Conservation (phyloP, 2,797 vertebrate species). For the Mionectes olivaceus region DNA sequence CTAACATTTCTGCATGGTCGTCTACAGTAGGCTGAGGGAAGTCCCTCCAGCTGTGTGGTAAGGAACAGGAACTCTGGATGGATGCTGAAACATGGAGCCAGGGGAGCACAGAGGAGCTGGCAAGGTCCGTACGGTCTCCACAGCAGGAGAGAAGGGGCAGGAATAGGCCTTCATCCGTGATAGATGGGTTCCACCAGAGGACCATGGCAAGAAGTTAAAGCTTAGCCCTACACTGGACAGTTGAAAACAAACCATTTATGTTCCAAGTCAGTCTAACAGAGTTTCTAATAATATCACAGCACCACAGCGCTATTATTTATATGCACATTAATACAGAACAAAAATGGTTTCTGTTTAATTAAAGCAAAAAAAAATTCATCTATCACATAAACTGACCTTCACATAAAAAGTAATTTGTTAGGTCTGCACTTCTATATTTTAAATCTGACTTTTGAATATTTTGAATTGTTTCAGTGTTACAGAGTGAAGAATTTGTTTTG, state of each 20-base stretch:
- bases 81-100: background rate
- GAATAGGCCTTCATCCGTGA: background rate
- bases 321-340: background rate
- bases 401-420: background rate
- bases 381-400: background rate
- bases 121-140: accelerated
- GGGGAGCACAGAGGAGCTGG: background rate
- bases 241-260: background rate
- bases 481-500: background rate
- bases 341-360: background rate
- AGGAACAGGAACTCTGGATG: background rate
- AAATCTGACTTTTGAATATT: background rate
- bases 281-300: background rate
- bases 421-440: background rate
- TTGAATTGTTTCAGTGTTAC: background rate
- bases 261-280: background rate
- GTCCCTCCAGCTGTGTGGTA: accelerated
- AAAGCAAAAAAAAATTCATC: background rate
- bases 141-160: background rate
- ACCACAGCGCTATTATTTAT: background rate
- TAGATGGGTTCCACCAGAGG: accelerated
- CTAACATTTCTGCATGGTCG: background rate
- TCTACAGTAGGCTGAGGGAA: background rate
- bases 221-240: background rate
- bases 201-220: background rate